Percentiles rank a stretch among this genome's conserved stretches.
Evolutionary conservation across 1,140 invertebrate genomes (phyloP).

Genomic region (Drosophila tani): DNA sequence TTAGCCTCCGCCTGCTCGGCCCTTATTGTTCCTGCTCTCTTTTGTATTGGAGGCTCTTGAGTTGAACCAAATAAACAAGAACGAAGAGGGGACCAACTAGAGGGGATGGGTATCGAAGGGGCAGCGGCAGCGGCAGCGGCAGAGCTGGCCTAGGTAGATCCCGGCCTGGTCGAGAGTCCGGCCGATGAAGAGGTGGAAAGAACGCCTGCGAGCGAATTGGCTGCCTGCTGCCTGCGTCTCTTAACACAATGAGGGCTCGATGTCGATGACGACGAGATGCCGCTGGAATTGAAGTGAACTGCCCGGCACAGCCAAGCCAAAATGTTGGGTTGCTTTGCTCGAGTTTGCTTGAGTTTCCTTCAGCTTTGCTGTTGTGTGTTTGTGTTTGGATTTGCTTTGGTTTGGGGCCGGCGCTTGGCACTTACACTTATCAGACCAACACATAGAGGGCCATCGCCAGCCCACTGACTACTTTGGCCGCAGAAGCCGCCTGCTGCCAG

Average conservation of each 20-base stretch:
- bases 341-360: constrained; percentile 4
- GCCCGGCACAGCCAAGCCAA: constrained; percentile 39
- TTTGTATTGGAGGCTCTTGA: constrained; percentile 60
- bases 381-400: constrained; percentile 7
- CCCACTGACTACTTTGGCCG: constrained; percentile 57
- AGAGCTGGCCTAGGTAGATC: constrained; percentile 22
- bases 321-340: constrained; percentile 39
- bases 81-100: constrained; percentile 15
- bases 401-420: constrained; percentile 60
- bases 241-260: constrained; percentile 24
- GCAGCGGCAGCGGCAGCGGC: neutral
- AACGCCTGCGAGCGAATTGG: constrained; percentile 70
- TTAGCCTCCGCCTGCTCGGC: constrained; percentile 26
- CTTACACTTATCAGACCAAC: constrained; percentile 74
- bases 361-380: neutral
- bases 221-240: constrained; percentile 57
- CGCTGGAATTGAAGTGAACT: constrained; percentile 23
- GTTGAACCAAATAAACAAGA: constrained; percentile 67
- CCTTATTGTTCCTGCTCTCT: constrained; percentile 66
- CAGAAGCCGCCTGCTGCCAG: constrained; percentile 75
- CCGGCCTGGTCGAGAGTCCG: constrained; percentile 34
- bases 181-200: constrained; percentile 18
- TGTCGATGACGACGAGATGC: constrained; percentile 38
- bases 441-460: constrained; percentile 22
- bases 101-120: constrained; percentile 13